phyloP scores from a whole-genome alignment of 2,797 vertebrate genomes.

The Hypotaenidia philippensis region DNA sequence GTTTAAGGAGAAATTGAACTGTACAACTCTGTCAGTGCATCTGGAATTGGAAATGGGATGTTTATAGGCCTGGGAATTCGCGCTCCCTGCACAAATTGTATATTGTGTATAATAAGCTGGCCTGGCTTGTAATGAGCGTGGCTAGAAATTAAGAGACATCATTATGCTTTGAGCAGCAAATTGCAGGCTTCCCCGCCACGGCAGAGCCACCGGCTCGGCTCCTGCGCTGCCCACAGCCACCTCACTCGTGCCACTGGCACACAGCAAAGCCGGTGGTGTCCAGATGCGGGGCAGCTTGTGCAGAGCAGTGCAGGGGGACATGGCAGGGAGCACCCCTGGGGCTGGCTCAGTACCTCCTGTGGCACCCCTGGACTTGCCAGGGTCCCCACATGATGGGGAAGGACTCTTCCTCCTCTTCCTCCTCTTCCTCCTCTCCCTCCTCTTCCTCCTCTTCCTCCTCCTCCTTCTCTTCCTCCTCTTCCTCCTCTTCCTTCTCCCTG shows the following conservation, averaged over 20 bases:
- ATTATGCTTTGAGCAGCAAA: not conserved
- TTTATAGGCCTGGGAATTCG: conserved; percentile 52
- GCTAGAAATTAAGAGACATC: conserved; percentile 47
- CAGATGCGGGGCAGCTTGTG: rapidly evolving
- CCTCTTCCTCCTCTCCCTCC: not conserved
- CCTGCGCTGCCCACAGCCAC: rapidly evolving
- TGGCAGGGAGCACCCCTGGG: no score
- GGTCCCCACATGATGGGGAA: not conserved
- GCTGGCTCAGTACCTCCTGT: no score
- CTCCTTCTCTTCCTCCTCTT: no score
- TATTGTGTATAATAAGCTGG: conserved; percentile 25
- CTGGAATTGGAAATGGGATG: conserved; percentile 43
- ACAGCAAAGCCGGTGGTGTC: not conserved
- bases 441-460: no score
- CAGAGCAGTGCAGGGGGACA: no score
- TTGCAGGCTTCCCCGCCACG: not conserved
- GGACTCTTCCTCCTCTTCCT: not conserved
- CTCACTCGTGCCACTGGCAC: rapidly evolving
- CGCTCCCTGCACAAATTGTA: not conserved
- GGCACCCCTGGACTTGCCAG: rapidly evolving
- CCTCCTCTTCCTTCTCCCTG: not conserved
- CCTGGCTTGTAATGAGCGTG: conserved; percentile 18
- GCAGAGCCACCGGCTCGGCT: not conserved
- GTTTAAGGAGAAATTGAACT: conserved; percentile 55
- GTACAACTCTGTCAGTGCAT: conserved; percentile 53